Conservation (phyloP, 2,113 vertebrate genomes). For the Melozone crissalis region DNA sequence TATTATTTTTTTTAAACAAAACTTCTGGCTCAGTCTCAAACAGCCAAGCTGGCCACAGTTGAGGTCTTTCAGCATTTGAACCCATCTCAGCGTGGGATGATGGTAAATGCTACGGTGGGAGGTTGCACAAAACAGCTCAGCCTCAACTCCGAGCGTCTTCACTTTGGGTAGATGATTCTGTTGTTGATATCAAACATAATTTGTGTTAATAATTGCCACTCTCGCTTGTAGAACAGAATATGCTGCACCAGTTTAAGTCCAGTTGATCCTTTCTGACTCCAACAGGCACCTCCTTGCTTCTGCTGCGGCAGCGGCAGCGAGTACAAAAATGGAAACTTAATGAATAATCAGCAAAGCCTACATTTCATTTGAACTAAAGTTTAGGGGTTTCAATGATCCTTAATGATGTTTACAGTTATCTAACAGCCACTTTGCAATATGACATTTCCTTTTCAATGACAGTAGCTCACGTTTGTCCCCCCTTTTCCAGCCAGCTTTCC, state of each 20-base stretch:
- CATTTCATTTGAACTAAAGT: conserved; percentile 57
- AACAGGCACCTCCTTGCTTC: not conserved
- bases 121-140: not conserved
- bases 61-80: not conserved
- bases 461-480: conserved; percentile 22
- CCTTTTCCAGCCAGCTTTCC: conserved; percentile 53
- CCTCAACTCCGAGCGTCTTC: not conserved
- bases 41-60: conserved; percentile 5
- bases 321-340: not conserved
- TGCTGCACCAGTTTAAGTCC: not conserved
- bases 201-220: not conserved
- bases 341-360: conserved; percentile 32
- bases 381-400: conserved; percentile 63
- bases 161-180: not conserved
- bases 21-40: not conserved
- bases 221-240: not conserved
- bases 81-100: not conserved
- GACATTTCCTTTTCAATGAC: conserved; percentile 59
- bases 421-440: conserved; percentile 78
- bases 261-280: not conserved
- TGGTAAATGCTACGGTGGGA: not conserved
- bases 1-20: not conserved
- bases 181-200: not conserved
- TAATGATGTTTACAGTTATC: conserved; percentile 79
- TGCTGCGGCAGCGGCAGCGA: not conserved